Evolutionary conservation across 2,888 invertebrate species (phyloP).

Genomic region (Melieria picta): DNA sequence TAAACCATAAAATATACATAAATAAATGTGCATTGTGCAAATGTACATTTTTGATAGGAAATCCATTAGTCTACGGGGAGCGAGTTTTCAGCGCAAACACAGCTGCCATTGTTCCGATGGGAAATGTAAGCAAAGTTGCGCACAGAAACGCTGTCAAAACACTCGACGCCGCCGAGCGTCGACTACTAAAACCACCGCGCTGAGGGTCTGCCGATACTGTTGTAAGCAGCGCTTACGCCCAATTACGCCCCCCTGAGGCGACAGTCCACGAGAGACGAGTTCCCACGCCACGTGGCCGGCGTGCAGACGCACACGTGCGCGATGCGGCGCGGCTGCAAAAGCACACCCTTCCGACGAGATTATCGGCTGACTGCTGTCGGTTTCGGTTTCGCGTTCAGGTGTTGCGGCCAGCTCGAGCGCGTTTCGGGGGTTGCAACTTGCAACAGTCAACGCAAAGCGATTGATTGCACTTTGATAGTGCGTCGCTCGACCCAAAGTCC

Average conservation of each 20-base stretch:
- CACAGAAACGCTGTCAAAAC: constrained; percentile 23
- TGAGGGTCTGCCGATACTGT: not conserved
- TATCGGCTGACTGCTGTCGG: not conserved
- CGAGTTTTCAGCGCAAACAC: constrained; percentile 14
- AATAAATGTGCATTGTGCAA: too few species aligned
- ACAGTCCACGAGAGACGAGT: not conserved
- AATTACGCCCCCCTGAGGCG: not conserved
- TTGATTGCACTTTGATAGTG: not conserved
- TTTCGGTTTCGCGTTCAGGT: not conserved
- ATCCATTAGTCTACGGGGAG: not conserved
- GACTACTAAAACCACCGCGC: constrained; percentile 1
- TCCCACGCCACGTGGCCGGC: constrained; percentile 31
- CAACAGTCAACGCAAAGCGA: not conserved
- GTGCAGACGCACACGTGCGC: constrained; percentile 8
- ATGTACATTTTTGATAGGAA: too few species aligned
- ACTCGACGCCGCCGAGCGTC: not conserved
- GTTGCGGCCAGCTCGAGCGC: not conserved
- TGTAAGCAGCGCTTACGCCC: constrained; percentile 12
- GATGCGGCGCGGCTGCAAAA: constrained; percentile 6
- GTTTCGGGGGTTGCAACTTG: constrained; percentile 14
- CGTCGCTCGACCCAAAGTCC: too few species aligned
- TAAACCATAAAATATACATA: too few species aligned
- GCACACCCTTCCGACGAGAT: not conserved
- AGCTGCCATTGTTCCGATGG: constrained; percentile 32
- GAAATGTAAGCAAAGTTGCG: constrained; percentile 15